phyloP scores from a whole-genome alignment of 2,888 invertebrate genomes.

The Scaptomyza polygonia region DNA sequence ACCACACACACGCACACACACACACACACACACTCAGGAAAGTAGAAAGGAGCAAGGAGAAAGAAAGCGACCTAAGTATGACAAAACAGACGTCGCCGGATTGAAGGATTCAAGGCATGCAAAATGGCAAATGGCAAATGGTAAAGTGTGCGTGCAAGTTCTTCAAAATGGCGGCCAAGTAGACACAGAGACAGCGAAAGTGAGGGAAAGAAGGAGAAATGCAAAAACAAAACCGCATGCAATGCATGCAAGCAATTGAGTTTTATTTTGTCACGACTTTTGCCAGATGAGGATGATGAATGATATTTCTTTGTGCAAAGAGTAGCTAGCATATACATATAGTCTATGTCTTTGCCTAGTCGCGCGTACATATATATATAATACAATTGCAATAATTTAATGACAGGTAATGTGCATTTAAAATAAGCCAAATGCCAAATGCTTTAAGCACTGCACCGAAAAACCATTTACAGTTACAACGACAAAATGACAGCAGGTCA shows the following conservation, averaged over 20 bases:
- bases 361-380: too few species aligned
- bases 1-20: constrained; percentile 27
- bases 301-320: constrained; percentile 33
- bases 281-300: constrained; percentile 46
- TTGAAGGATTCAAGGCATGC: constrained; percentile 36
- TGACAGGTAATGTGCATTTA: constrained; percentile 59
- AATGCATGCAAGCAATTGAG: constrained; percentile 67
- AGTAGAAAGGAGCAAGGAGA: background rate
- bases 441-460: constrained; percentile 5
- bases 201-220: background rate
- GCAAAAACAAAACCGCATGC: constrained; percentile 25
- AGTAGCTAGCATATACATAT: background rate
- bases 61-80: constrained; percentile 10
- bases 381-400: constrained; percentile 65
- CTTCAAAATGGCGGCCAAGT: constrained; percentile 28
- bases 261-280: constrained; percentile 56
- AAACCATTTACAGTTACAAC: constrained; percentile 4
- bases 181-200: constrained; percentile 14
- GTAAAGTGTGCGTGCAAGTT: constrained; percentile 9
- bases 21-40: background rate
- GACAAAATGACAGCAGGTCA: constrained; percentile 25
- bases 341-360: background rate
- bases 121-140: constrained; percentile 9
- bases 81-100: constrained; percentile 42
- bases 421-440: constrained; percentile 22